Base-by-base conservation (phyloP, 2,888 invertebrate genomes). In the Drosophila meridionalis region DNA sequence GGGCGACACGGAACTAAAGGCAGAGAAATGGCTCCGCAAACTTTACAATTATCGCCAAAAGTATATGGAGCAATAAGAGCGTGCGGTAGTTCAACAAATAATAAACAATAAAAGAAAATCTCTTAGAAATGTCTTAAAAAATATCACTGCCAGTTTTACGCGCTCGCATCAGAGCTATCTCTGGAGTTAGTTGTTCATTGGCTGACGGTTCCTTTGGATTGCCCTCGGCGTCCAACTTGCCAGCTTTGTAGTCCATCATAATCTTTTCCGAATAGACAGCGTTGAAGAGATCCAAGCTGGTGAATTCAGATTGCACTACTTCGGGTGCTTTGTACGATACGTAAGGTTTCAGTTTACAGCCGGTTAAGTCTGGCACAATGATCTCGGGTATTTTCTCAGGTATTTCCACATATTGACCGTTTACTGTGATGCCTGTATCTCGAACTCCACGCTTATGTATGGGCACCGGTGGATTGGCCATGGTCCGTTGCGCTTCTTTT, bases 341-440 rank as follows among this genome's bases (percentile, higher is more conserved):
- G 89, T 99, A 99, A 0, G 99, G 98, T 92, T 98, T 98, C 28
- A 99, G 93, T 93, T 96, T 94, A 90, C 96, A 99, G 79, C 94
- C 95, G 76, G 94, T 95, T 32, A 99, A 93, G 92, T 98, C 96
- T 0, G 99, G 99, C 3, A 99, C 99, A 66, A 99, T 95, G 20
- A 99, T 92, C 91, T 99, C 97, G 0, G 99, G 98, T 76, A 98
- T 95, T 96, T 96, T 98, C 94, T 99, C 99, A 1, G 97, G 96
- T 4, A 99, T 94, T 14, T 92, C 84, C 1, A 95, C 92, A 90
- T 94, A 96, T 77, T 94, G 94, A 0, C 94, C 95, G 56, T 95
- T 93, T 4, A 94, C 78, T 5, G 67, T 82, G 76, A 94, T 64
- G 38, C 97, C 97, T 6, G 94, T 94, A 61, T 95, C 94, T 62